A percentile compares a stretch with the other conserved stretches of the same genome.
Evolutionary conservation across 2,113 vertebrate species (phyloP).

Genomic region (Psilopsiagon aurifrons): DNA sequence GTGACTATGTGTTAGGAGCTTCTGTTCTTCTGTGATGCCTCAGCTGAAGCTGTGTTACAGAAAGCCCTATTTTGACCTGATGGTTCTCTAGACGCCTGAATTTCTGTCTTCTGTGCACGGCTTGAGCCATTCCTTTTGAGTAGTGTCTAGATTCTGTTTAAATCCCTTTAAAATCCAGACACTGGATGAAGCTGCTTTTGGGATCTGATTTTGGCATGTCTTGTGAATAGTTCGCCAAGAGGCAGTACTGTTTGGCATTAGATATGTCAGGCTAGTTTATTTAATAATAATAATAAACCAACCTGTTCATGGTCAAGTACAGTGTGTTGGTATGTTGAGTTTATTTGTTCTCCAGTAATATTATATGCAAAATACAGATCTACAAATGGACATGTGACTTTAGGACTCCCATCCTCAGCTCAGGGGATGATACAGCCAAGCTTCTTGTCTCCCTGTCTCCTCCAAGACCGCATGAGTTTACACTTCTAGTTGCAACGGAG

Average conservation of each 20-base stretch:
- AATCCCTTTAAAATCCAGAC: background rate
- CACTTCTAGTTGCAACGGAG: background rate
- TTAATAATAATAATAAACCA: background rate
- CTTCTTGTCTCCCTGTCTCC: background rate
- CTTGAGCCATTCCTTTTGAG: background rate
- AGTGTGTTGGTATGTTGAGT: background rate
- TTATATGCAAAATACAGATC: background rate
- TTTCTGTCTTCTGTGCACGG: background rate
- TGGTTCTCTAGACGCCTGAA: background rate
- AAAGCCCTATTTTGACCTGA: background rate
- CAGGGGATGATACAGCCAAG: background rate
- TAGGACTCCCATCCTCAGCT: background rate
- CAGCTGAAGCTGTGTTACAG: background rate
- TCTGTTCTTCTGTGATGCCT: background rate
- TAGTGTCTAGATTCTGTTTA: background rate
- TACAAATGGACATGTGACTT: background rate
- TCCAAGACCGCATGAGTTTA: background rate
- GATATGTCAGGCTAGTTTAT: background rate
- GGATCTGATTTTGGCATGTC: background rate
- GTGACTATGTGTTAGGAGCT: background rate
- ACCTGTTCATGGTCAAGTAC: background rate
- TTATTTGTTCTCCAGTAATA: background rate
- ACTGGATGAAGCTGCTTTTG: background rate
- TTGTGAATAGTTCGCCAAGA: background rate
- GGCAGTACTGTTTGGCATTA: background rate